These are phyloP conservation scores for Calliopsis andreniformis DNA, from an alignment of 1,140 invertebrate genomes.

Conservation along the genomic window DNA sequence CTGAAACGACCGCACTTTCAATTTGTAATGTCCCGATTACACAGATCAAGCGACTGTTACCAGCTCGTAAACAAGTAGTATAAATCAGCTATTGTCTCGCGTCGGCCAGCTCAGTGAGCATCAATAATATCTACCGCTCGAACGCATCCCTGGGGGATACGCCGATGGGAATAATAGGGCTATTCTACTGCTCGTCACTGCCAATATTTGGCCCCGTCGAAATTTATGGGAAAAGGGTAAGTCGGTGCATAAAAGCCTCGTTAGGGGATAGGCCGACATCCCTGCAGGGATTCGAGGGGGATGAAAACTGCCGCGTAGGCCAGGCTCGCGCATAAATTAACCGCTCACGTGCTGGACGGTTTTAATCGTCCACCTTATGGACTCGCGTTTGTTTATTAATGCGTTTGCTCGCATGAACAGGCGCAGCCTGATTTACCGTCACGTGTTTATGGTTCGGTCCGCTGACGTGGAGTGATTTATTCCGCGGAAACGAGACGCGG, in stretches of 20 bases:
- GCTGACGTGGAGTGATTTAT: slow-evolving; percentile 67
- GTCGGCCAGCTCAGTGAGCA: not conserved
- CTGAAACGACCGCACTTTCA: slow-evolving; percentile 3
- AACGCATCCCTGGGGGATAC: slow-evolving; percentile 29
- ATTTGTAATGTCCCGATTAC: slow-evolving; percentile 35
- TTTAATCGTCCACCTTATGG: slow-evolving; percentile 73
- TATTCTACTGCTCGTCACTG: slow-evolving; percentile 31
- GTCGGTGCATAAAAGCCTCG: slow-evolving; percentile 59
- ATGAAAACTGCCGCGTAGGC: slow-evolving; percentile 35
- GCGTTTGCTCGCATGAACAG: slow-evolving; percentile 65
- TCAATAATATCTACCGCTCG: slow-evolving; percentile 44
- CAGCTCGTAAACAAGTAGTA: slow-evolving; percentile 23
- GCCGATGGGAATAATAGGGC: slow-evolving; percentile 44
- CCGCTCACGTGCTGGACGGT: slow-evolving; percentile 62
- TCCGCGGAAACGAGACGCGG: slow-evolving; percentile 12
- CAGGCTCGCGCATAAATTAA: slow-evolving; percentile 71
- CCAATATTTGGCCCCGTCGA: slow-evolving; percentile 67
- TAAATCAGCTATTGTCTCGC: slow-evolving; percentile 31
- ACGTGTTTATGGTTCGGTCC: slow-evolving; percentile 41
- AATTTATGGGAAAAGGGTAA: slow-evolving; percentile 68
- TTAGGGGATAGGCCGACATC: slow-evolving; percentile 54
- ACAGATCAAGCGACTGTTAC: slow-evolving; percentile 4
- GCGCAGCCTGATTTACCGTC: slow-evolving; percentile 68
- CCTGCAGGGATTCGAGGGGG: slow-evolving; percentile 36
- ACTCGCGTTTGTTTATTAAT: slow-evolving; percentile 73